Conservation (phyloP, 2,113 vertebrate genomes). For the Erythrocercus mccallii region DNA sequence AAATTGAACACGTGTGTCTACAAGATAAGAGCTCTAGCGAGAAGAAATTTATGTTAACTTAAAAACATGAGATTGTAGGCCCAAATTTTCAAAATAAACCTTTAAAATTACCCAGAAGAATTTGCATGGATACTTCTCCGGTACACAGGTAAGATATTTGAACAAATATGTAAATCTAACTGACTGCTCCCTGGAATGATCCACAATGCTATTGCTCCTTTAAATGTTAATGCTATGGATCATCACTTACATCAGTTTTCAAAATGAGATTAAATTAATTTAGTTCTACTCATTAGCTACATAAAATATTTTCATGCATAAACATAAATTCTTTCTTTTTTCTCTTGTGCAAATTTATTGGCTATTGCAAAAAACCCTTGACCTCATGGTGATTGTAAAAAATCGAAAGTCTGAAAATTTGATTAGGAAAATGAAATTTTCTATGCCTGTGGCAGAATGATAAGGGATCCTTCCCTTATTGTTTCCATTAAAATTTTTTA, state of each 20-base stretch:
- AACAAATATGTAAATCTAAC: not conserved
- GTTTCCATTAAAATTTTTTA: not conserved
- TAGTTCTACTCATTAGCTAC: not conserved
- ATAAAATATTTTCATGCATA: not conserved
- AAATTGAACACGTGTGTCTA: not conserved
- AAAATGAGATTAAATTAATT: not conserved
- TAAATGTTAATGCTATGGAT: not conserved
- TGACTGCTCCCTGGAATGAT: not conserved
- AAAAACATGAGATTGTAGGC: conserved; percentile 1
- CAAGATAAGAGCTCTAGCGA: not conserved
- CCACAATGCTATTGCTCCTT: not conserved
- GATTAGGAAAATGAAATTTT: not conserved
- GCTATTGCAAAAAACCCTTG: not conserved
- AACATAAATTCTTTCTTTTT: not conserved
- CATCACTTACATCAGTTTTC: not conserved
- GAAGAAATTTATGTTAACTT: conserved; percentile 16
- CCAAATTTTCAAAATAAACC: conserved; percentile 38
- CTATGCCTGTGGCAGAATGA: not conserved
- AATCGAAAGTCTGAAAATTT: not conserved
- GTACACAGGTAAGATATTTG: not conserved
- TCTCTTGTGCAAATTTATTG: not conserved
- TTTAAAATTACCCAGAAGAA: conserved; percentile 22
- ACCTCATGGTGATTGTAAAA: not conserved
- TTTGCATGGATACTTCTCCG: not conserved
- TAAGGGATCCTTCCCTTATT: not conserved